phyloP scores from a whole-genome alignment of 2,888 invertebrate genomes.

The Coremacera marginata region DNA sequence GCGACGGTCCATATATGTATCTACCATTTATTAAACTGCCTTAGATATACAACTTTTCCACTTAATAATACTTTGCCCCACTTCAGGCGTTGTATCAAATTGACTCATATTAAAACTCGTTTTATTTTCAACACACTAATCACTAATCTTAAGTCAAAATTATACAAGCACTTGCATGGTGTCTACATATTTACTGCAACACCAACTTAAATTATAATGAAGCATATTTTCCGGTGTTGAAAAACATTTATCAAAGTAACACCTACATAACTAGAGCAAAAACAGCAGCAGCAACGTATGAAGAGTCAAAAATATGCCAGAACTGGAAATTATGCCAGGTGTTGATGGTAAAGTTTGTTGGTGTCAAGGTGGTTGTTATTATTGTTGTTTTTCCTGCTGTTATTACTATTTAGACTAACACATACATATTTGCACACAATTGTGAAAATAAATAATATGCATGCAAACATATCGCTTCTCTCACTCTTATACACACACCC shows the following conservation, averaged over 20 bases:
- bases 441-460: too few relatives aligned
- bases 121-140: background rate
- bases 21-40: too few relatives aligned
- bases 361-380: background rate
- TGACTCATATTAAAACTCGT: too few relatives aligned
- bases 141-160: background rate
- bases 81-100: too few relatives aligned
- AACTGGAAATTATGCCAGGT: background rate
- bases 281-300: background rate
- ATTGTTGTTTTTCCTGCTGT: too few relatives aligned
- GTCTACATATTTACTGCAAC: background rate
- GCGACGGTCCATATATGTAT: too few relatives aligned
- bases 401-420: background rate
- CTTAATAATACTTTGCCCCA: too few relatives aligned
- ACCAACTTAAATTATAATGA: slow-evolving; percentile 7
- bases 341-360: slow-evolving; percentile 45
- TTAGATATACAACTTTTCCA: too few relatives aligned
- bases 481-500: background rate
- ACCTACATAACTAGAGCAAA: background rate
- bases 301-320: background rate
- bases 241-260: slow-evolving; percentile 13
- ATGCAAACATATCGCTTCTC: background rate
- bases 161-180: too few relatives aligned
- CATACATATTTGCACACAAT: too few relatives aligned
- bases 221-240: slow-evolving; percentile 7